Evolutionary conservation across 1,140 invertebrate genomes (phyloP), one percentile per base, ranked within the genome.

Genomic region (Dermatophagoides farinae): DNA sequence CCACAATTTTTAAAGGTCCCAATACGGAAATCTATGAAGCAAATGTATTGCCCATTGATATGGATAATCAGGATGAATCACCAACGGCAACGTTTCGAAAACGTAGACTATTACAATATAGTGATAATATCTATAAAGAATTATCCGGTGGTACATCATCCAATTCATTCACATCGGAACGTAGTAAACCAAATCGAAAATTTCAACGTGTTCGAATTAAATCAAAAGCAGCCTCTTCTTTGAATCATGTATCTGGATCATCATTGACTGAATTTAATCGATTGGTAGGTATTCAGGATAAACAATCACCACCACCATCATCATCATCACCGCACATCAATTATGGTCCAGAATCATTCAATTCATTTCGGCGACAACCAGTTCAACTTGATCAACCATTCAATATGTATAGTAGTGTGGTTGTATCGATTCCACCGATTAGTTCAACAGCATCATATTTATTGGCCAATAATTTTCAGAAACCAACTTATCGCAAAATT

Each of bases 21-120:
- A 37, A 64, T 18, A 66, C 64, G 10, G 65, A 66, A 64, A 66
- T 66, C 25, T 65, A 66, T 58, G 62, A 65, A 20, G 53, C 61
- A 58, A 61, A 50, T 20, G 65, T 62, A 1, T 61, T 60, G 18
- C 6, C 11, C 1, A 41, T 64, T 18, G 22, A 9, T 10, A 51
- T 25, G 20, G 50, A 61, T 37, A 46, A 65, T 23, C 9, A 23
- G 16, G 64, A 60, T 40, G 44, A 60, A 10, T 14, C n/a, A 37
- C 44, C 4, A 38, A 8, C 16, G 44, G 61, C 52, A 1, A 54
- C 55, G 0, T 65, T 63, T 23, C 66, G 54, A 23, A 66, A 64
- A 22, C 60, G 65, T 12, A 65, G 62, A 58, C 50, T 66, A 20
- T 64, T 66, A 47, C 65, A 66, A 37, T 60, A 62, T 46, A 43